phyloP scores from a whole-genome alignment of 2,888 invertebrate genomes.

The Diadromus collaris region DNA sequence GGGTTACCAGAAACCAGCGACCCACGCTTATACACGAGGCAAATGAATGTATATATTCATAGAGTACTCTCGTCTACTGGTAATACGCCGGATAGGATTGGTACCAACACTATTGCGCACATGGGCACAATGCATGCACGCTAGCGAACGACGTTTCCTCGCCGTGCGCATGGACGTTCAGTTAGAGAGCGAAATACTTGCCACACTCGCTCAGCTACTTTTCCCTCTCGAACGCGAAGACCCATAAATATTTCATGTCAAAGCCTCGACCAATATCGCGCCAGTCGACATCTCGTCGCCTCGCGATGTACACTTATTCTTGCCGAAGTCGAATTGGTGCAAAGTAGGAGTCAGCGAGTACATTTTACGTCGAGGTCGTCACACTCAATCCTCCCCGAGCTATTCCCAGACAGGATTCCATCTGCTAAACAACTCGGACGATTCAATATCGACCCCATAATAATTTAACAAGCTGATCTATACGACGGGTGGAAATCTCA shows the following conservation, averaged over 20 bases:
- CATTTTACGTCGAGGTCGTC: background rate
- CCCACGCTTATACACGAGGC: constrained; percentile 19
- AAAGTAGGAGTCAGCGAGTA: constrained; percentile 25
- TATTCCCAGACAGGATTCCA: background rate
- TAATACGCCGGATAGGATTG: constrained; percentile 28
- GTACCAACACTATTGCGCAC: constrained; percentile 33
- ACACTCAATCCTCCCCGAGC: no score
- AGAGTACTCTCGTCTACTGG: constrained; percentile 45
- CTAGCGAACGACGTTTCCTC: constrained; percentile 22
- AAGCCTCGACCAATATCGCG: constrained; percentile 56
- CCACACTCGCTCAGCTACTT: constrained; percentile 27
- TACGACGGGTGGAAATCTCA: no score
- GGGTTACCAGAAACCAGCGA: background rate
- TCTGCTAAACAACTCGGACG: background rate
- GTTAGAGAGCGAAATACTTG: background rate
- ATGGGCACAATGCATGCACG: constrained; percentile 13
- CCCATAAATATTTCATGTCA: constrained; percentile 59
- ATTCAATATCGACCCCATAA: no score
- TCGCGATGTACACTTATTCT: constrained; percentile 7
- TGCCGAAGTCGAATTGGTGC: constrained; percentile 17
- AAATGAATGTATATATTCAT: constrained; percentile 56
- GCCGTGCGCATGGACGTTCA: background rate
- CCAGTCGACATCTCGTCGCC: constrained; percentile 41
- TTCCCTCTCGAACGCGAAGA: constrained; percentile 43
- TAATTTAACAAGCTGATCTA: no score